Conservation (phyloP, 1,140 invertebrate genomes). For the Dryas iulia region DNA sequence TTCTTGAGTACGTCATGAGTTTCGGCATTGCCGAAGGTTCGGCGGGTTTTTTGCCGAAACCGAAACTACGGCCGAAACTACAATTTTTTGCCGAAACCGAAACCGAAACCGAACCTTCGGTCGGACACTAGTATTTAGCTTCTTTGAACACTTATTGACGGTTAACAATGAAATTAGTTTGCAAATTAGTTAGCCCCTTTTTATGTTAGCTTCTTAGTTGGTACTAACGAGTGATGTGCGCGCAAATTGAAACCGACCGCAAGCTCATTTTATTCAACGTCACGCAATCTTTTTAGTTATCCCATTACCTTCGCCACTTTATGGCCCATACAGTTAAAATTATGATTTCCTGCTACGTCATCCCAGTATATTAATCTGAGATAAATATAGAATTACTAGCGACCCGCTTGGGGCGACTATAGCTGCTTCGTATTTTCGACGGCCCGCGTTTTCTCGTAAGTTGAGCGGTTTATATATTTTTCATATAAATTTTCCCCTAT, state of each 20-base stretch:
- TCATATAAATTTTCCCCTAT: too few species aligned
- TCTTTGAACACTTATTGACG: constrained; percentile 11
- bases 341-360: constrained; percentile 47
- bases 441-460: too few species aligned
- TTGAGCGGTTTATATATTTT: too few species aligned
- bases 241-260: constrained; percentile 67
- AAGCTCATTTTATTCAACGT: constrained; percentile 61
- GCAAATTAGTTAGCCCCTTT: constrained; percentile 35
- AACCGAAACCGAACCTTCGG: too few species aligned
- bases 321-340: constrained; percentile 37
- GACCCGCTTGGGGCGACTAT: too few species aligned
- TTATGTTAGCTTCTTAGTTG: constrained; percentile 39
- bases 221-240: constrained; percentile 55
- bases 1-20: too few species aligned
- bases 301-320: constrained; percentile 43
- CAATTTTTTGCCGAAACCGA: too few species aligned
- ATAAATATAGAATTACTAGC: constrained; percentile 51
- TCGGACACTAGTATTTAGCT: too few species aligned
- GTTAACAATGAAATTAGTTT: constrained; percentile 33
- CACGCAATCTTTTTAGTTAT: constrained; percentile 52
- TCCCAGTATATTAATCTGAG: constrained; percentile 35
- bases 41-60: too few species aligned
- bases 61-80: too few species aligned
- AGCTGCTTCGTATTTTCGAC: too few species aligned
- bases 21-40: too few species aligned